These are phyloP conservation scores for Anseranas semipalmata DNA, from an alignment of 2,113 vertebrate species.

Conservation along the genomic window DNA sequence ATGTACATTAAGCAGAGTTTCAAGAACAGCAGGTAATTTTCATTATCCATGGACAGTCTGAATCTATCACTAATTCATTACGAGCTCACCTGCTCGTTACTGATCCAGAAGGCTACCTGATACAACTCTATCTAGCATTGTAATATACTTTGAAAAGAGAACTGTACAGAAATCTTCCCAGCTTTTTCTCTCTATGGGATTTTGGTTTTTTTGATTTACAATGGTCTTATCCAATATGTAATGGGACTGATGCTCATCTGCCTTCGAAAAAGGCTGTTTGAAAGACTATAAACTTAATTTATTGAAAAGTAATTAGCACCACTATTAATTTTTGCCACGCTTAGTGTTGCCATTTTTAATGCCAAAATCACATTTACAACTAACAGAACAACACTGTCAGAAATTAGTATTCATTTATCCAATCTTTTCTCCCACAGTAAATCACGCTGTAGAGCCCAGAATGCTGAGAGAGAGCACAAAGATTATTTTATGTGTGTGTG, in stretches of 20 bases:
- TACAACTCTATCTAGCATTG: not conserved
- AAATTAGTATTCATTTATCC: not conserved
- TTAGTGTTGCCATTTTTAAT: constrained; percentile 68
- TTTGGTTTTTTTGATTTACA: constrained; percentile 51
- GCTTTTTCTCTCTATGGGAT: not conserved
- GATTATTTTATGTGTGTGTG: not conserved
- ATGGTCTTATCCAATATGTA: not conserved
- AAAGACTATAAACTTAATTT: constrained; percentile 70
- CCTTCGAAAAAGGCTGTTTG: constrained; percentile 62
- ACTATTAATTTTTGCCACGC: constrained; percentile 68
- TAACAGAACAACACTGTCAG: constrained; percentile 31
- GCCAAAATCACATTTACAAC: constrained; percentile 38
- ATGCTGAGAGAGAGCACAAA: not conserved
- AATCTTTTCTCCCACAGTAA: not conserved
- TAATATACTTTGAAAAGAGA: not conserved
- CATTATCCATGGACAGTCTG: not conserved
- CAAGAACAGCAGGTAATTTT: not conserved
- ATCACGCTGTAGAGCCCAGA: not conserved
- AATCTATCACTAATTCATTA: constrained; percentile 18
- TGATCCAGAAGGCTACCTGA: not conserved
- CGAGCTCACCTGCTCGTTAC: not conserved
- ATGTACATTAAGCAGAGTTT: not conserved
- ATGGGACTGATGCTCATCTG: constrained; percentile 6
- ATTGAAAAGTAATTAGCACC: constrained; percentile 67
- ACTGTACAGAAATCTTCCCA: not conserved